Percentiles rank a stretch among this genome's conserved stretches.
These are phyloP conservation scores for Melieria omissa DNA, from an alignment of 2,888 invertebrate genomes.

Conservation along the genomic window DNA sequence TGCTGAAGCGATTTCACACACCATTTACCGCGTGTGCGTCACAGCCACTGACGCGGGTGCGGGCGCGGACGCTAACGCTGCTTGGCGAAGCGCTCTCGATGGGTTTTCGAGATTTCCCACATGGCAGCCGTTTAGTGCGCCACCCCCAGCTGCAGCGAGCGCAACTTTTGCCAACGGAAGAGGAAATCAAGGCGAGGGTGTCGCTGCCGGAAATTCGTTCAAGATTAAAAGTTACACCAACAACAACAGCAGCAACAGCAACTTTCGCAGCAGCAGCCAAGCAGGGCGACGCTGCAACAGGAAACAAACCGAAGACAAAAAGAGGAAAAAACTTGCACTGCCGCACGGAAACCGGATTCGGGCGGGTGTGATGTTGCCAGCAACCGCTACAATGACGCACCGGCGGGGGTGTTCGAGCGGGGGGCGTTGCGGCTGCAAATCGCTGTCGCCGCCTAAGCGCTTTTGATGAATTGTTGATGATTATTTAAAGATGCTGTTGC, in stretches of 20 bases:
- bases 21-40: constrained; percentile 61
- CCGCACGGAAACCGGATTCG: constrained; percentile 2
- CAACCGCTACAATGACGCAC: constrained; percentile 32
- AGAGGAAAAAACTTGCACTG: constrained; percentile 6
- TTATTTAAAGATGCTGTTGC: constrained; percentile 61
- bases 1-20: constrained; percentile 67
- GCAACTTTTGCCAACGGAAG: constrained; percentile 34
- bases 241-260: neutral
- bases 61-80: neutral
- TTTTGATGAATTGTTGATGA: constrained; percentile 64
- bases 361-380: constrained; percentile 35
- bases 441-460: constrained; percentile 21
- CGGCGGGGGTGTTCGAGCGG: neutral
- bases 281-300: neutral
- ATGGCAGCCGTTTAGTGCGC: neutral
- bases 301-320: neutral
- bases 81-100: constrained; percentile 37
- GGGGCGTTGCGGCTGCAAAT: neutral
- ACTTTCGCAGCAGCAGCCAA: constrained; percentile 1
- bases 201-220: constrained; percentile 35
- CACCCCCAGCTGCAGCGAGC: neutral
- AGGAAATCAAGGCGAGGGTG: constrained; percentile 46
- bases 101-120: constrained; percentile 45
- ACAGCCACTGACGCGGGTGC: neutral
- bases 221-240: constrained; percentile 40